Percentiles rank a stretch among this genome's conserved stretches.
These are phyloP conservation scores for Cephus sareptanus DNA, from an alignment of 2,888 invertebrate genomes.

Conservation along the genomic window DNA sequence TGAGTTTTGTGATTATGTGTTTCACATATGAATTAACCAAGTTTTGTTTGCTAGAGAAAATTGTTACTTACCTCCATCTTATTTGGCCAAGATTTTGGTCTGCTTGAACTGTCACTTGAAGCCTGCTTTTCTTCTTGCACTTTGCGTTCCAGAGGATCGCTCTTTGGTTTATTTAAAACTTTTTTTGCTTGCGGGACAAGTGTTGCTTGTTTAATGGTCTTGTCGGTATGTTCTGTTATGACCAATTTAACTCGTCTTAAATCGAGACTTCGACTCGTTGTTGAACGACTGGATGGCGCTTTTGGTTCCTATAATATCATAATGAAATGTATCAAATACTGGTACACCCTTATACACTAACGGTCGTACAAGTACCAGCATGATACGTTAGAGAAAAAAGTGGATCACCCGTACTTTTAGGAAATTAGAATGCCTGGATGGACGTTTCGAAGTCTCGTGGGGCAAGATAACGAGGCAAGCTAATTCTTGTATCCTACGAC, in stretches of 20 bases:
- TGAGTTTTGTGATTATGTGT: not conserved
- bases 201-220: conserved; percentile 45
- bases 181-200: conserved; percentile 39
- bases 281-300: conserved; percentile 49
- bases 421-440: conserved; percentile 58
- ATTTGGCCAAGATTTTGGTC: conserved; percentile 64
- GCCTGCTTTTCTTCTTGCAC: conserved; percentile 51
- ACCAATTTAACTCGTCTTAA: conserved; percentile 64
- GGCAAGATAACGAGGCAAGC: conserved; percentile 69
- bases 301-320: conserved; percentile 45
- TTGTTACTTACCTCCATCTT: conserved; percentile 55
- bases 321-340: not conserved
- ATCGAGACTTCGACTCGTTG: conserved; percentile 56
- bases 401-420: conserved; percentile 43
- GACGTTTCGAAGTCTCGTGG: conserved; percentile 58
- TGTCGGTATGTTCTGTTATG: conserved; percentile 62
- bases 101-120: conserved; percentile 35
- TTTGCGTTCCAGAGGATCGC: conserved; percentile 61
- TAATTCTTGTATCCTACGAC: conserved; percentile 74
- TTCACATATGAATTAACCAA: not conserved
- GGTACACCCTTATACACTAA: not conserved
- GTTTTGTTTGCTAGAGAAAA: not conserved
- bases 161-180: conserved; percentile 57
- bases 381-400: not conserved
- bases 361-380: not conserved